Base-by-base conservation (phyloP, 1,140 invertebrate species). In the Nasonia giraulti region DNA sequence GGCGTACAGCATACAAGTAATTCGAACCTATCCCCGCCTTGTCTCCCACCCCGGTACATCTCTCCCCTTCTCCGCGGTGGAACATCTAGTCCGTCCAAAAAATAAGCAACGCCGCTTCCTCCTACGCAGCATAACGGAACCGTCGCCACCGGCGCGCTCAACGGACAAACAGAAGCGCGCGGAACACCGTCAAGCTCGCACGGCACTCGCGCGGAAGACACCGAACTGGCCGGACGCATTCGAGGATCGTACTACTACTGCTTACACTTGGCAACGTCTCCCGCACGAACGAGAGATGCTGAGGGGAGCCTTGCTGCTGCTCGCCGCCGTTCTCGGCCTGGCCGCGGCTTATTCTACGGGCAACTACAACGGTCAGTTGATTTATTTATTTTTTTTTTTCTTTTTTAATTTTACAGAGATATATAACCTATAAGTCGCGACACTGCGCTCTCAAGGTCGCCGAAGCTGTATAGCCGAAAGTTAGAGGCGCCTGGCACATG, bases 141-240 rank as follows among this genome's bases (percentile, higher is more conserved):
- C 71, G 62, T 3, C 40, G 68, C 6, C 47, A 8, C 5, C 80
- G 71, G 47, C 79, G 71, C 37, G 44, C 23, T 27, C 84, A 20
- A 80, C 83, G 37, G 78, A 74, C 50, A 40, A 62, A 80, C 83
- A 85, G 84, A 85, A 81, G 74, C 79, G 73, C 79, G 71, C 74
- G 73, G 82, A 85, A 73, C 84, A 33, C 23, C 84, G 31, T 2
- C 76, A 17, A 78, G 76, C 76, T 76, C 74, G 37, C 73, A 10
- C 50, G 17, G 0, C 50, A 62, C 17, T 62, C 20, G 55, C 55
- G 55, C 55, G 55, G 55, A 62, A 62, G 55, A 62, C 55, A n/a
- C 1, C 55, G 55, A 20, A 7, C 14, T 0, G 5, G 55, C 6
- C 55, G 20, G 55, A 62, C 55, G 55, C 20, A 62, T 62, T 62